These are phyloP conservation scores for Xanthorhoe designata DNA, from an alignment of 2,888 invertebrate genomes.

Conservation along the genomic window DNA sequence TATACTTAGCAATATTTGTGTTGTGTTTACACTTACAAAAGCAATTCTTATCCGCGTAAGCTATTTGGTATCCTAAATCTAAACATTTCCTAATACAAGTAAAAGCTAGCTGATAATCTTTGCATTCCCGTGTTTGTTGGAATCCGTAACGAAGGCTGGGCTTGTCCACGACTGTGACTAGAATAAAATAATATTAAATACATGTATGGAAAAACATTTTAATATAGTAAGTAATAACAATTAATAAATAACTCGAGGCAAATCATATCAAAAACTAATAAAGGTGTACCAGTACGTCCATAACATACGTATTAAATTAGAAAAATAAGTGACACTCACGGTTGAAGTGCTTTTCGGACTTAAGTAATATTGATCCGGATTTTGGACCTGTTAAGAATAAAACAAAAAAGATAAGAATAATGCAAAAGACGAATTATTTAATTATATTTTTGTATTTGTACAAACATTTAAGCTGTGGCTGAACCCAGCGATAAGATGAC, in stretches of 20 bases:
- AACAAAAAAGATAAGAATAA: neutral
- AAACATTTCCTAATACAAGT: constrained; percentile 67
- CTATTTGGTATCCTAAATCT: constrained; percentile 61
- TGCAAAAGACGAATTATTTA: neutral
- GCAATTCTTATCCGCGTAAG: constrained; percentile 64
- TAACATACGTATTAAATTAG: neutral
- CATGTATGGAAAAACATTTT: neutral
- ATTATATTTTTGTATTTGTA: no score
- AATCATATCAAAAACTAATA: no score
- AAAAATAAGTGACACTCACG: constrained; percentile 19
- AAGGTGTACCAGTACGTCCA: no score
- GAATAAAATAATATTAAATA: constrained; percentile 6
- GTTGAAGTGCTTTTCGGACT: constrained; percentile 10
- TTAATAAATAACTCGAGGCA: no score
- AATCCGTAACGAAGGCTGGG: constrained; percentile 66
- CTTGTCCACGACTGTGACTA: constrained; percentile 39
- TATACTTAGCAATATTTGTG: constrained; percentile 52
- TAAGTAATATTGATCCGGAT: constrained; percentile 27
- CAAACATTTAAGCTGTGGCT: neutral
- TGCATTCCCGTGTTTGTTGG: constrained; percentile 62
- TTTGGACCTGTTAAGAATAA: neutral
- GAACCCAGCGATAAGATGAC: no score
- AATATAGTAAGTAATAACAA: no score
- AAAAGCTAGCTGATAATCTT: constrained; percentile 59
- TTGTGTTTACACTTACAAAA: constrained; percentile 63